Evolutionary conservation across 2,113 vertebrate species (phyloP).

Genomic region (Mesoclemmys tuberculata): DNA sequence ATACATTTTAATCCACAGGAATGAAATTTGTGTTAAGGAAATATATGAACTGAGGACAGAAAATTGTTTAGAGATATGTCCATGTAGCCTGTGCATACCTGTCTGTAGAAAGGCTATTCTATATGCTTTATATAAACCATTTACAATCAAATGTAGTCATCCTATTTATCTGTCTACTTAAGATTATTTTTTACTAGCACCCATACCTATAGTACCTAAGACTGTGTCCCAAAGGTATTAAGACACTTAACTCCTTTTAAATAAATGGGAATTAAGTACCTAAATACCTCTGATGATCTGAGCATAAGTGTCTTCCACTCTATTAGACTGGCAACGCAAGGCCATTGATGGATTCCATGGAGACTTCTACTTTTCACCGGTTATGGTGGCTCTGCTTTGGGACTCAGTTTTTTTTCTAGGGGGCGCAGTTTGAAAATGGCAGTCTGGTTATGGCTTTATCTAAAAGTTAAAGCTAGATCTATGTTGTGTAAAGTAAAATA

Average conservation of each 20-base stretch:
- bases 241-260: not conserved
- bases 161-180: not conserved
- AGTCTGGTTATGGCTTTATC: not conserved
- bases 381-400: not conserved
- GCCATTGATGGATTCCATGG: not conserved
- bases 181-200: not conserved
- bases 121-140: not conserved
- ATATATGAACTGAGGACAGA: not conserved
- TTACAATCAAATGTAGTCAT: not conserved
- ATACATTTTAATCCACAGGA: not conserved
- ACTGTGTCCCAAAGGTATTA: not conserved
- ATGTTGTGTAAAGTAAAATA: not conserved
- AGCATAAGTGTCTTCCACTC: not conserved
- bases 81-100: not conserved
- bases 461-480: too few relatives aligned
- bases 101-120: constrained; percentile 9
- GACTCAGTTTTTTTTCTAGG: not conserved
- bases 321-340: not conserved
- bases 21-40: not conserved
- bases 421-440: not conserved
- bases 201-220: not conserved
- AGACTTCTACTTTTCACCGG: not conserved
- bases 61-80: not conserved
- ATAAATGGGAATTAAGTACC: not conserved
- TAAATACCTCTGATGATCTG: not conserved